These are phyloP conservation scores for Anolis sagrei DNA, from an alignment of 2,113 vertebrate species.

Conservation along the genomic window DNA sequence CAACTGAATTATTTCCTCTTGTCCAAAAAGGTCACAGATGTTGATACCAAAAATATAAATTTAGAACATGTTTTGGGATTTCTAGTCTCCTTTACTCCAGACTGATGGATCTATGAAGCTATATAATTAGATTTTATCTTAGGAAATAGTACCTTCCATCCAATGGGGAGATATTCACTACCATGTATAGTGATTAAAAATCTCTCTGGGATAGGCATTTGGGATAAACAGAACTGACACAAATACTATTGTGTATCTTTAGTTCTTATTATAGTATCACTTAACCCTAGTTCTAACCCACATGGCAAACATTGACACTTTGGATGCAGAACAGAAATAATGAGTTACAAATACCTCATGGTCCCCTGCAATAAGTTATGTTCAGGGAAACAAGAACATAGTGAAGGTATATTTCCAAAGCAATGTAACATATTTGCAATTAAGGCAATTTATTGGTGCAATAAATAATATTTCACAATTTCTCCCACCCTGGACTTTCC, in stretches of 20 bases:
- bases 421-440: too few relatives aligned
- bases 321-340: too few relatives aligned
- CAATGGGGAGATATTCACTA: neutral
- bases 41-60: neutral
- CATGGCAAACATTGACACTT: neutral
- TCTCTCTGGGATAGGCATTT: neutral
- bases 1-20: neutral
- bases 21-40: fast-evolving
- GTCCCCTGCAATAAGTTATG: too few relatives aligned
- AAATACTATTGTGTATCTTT: neutral
- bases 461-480: too few relatives aligned
- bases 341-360: too few relatives aligned
- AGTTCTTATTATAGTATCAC: conserved; percentile 11
- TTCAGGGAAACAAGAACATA: too few relatives aligned
- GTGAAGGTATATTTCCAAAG: too few relatives aligned
- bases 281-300: neutral
- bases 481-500: too few relatives aligned
- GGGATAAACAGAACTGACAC: neutral
- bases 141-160: fast-evolving
- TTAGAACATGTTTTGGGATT: neutral
- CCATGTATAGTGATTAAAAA: neutral
- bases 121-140: neutral
- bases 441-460: too few relatives aligned
- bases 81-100: neutral
- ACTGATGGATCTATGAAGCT: neutral